Evolutionary conservation across 2,888 invertebrate species (phyloP).

Genomic region (Nomada fabriciana): DNA sequence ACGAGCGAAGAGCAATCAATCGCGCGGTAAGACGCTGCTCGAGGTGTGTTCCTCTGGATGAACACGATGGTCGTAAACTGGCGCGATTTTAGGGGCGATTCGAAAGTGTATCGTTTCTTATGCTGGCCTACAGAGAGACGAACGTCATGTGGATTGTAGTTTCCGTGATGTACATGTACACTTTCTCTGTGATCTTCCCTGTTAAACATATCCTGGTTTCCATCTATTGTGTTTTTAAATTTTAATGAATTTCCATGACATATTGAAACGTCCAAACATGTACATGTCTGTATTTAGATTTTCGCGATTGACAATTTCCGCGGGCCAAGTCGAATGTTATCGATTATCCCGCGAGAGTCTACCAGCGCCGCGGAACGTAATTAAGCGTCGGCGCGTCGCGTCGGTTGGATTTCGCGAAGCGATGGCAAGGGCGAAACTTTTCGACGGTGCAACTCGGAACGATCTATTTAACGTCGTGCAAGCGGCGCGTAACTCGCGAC

Average conservation of each 20-base stretch:
- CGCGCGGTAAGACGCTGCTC: neutral
- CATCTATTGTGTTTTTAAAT: too few relatives aligned
- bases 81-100: neutral
- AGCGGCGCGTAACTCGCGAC: constrained; percentile 9
- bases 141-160: too few relatives aligned
- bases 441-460: constrained; percentile 26
- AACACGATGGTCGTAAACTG: constrained; percentile 14
- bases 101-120: neutral
- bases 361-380: constrained; percentile 6
- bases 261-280: too few relatives aligned
- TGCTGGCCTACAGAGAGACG: too few relatives aligned
- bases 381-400: constrained; percentile 10
- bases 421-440: constrained; percentile 30
- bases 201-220: too few relatives aligned
- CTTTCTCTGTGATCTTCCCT: too few relatives aligned
- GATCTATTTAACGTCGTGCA: constrained; percentile 46
- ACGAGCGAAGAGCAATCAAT: constrained; percentile 8
- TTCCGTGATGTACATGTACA: too few relatives aligned
- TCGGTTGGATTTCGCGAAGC: neutral
- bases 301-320: neutral
- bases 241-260: too few relatives aligned
- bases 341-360: constrained; percentile 5
- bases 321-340: neutral
- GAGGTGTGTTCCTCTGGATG: neutral
- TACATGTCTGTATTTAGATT: too few relatives aligned